These are phyloP conservation scores for Capricornis sumatraensis DNA, from an alignment of 2,113 vertebrate species.

Conservation along the genomic window DNA sequence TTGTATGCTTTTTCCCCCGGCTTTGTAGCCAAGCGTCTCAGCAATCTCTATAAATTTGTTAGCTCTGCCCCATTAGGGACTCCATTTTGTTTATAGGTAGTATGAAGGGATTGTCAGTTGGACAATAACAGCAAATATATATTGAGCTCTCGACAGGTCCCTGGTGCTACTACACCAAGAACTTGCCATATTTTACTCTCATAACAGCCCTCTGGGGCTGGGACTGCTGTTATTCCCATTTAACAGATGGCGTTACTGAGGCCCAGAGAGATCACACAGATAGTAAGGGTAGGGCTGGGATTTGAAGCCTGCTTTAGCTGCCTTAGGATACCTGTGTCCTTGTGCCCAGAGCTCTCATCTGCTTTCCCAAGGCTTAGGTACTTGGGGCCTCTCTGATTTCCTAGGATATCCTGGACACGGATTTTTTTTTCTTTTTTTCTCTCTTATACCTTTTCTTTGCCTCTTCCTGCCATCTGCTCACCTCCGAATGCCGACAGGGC, in stretches of 20 bases:
- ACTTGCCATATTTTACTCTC: not conserved
- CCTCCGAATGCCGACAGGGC: slow-evolving; percentile 28
- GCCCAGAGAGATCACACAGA: not conserved
- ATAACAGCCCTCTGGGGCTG: not conserved
- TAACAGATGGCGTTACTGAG: not conserved
- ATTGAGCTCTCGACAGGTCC: not conserved
- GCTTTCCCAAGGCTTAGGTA: slow-evolving; percentile 15
- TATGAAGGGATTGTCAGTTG: not conserved
- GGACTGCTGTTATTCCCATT: not conserved
- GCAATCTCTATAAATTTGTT: not conserved
- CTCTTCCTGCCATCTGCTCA: slow-evolving; percentile 38
- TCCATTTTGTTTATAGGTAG: not conserved
- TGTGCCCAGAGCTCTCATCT: not conserved
- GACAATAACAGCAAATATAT: not conserved
- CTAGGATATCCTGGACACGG: slow-evolving; percentile 36
- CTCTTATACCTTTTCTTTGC: slow-evolving; percentile 62
- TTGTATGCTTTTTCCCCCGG: not conserved
- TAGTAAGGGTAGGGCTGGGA: not conserved
- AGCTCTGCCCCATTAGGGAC: not conserved
- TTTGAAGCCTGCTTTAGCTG: not conserved
- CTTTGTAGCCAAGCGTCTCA: not conserved
- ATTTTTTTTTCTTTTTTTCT: not conserved
- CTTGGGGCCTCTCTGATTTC: slow-evolving; percentile 65
- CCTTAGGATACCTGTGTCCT: not conserved
- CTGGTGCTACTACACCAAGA: not conserved